These are phyloP conservation scores for Scaptomyza pallida DNA, from an alignment of 1,140 invertebrate genomes.

Conservation along the genomic window DNA sequence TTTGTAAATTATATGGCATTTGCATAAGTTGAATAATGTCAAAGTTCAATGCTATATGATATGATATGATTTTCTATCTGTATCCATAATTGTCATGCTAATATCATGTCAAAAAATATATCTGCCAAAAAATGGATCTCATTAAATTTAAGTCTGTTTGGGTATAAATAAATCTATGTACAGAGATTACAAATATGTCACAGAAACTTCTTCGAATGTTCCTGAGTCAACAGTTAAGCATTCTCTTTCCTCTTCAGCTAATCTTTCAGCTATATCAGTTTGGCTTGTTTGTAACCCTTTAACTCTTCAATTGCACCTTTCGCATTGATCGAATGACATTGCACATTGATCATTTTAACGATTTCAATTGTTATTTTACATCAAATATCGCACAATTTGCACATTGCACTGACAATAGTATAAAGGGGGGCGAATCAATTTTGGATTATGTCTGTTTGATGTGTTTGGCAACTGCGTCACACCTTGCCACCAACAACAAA, in stretches of 20 bases:
- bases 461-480: slow-evolving; percentile 62
- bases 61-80: slow-evolving; percentile 17
- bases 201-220: too few species aligned
- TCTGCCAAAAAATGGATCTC: background rate
- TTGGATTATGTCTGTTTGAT: slow-evolving; percentile 58
- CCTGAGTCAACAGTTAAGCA: background rate
- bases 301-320: slow-evolving; percentile 21
- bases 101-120: background rate
- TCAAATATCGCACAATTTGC: slow-evolving; percentile 15
- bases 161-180: too few species aligned
- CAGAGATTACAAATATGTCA: too few species aligned
- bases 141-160: background rate
- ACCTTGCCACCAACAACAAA: slow-evolving; percentile 54
- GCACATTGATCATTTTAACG: slow-evolving; percentile 27
- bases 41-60: slow-evolving; percentile 16
- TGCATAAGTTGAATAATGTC: slow-evolving; percentile 43
- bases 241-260: background rate
- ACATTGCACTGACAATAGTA: slow-evolving; percentile 21
- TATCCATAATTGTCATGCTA: slow-evolving; percentile 2
- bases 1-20: slow-evolving; percentile 69
- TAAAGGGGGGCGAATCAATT: slow-evolving; percentile 33
- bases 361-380: slow-evolving; percentile 11
- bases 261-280: background rate
- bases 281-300: background rate
- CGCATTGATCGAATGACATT: slow-evolving; percentile 19